Evolutionary conservation across 2,113 vertebrate species (phyloP).

Genomic region (Malurus alboscapulatus): DNA sequence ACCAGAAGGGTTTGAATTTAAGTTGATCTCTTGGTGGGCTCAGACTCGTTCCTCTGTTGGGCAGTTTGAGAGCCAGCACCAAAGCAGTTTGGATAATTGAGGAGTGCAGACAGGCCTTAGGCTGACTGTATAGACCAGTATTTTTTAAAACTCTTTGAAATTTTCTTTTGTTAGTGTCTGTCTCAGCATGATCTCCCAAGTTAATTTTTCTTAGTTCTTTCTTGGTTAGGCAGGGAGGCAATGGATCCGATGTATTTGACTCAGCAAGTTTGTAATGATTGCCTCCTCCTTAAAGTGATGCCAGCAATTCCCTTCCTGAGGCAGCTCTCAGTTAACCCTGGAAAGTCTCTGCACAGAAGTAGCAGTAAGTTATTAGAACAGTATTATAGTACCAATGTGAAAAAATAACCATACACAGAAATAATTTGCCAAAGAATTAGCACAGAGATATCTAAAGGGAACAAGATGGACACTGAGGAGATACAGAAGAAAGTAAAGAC

Average conservation of each 20-base stretch:
- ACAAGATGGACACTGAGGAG: background rate
- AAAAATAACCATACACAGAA: background rate
- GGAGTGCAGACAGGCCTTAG: background rate
- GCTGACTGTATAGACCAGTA: background rate
- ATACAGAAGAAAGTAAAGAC: background rate
- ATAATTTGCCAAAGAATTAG: background rate
- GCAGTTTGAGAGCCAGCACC: background rate
- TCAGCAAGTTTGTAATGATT: background rate
- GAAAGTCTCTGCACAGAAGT: background rate
- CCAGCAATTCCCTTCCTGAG: background rate
- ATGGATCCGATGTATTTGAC: background rate
- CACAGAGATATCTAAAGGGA: background rate
- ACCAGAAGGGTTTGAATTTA: background rate
- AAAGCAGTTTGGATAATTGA: background rate
- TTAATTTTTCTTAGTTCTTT: background rate
- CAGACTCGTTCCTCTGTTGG: background rate
- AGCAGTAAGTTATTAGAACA: background rate
- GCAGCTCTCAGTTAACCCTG: background rate
- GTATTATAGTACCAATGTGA: background rate
- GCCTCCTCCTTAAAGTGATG: background rate
- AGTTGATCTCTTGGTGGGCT: background rate
- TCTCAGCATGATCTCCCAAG: background rate
- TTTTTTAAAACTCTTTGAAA: background rate
- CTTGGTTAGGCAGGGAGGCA: background rate
- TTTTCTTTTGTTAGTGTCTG: background rate